Evolutionary conservation across 1,140 invertebrate genomes (phyloP), one percentile per base, ranked within the genome.

Genomic region (Amphibalanus amphitrite): DNA sequence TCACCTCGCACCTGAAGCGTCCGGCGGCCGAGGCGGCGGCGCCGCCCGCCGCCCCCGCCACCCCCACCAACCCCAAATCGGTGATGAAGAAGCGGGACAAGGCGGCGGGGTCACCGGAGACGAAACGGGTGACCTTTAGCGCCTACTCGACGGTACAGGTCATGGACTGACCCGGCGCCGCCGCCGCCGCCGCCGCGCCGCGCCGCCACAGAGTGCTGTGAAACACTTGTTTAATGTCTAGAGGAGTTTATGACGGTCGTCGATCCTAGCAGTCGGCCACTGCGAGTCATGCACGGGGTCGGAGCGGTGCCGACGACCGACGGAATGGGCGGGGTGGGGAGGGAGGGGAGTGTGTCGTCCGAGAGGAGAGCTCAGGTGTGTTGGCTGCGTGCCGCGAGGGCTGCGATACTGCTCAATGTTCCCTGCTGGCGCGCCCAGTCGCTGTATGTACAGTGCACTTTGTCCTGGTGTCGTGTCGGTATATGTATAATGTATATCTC

Each of bases 71-170:
- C 28, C 72, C 74, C 17, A 68, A 72, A n/a, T 73, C 75, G 28
- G 75, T 76, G 69, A 76, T 76, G 29, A 76, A 74, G 65, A 74
- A 73, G 26, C 74, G 75, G 33, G 72, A 73, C 26, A 30, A 71
- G 47, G 69, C 30, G 29, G 70, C 72, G 20, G 47, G 68, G n/a
- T 73, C 72, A 13, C 72, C 71, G 6, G 74, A 73, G 28, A 38
- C 71, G 28, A 40, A 73, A 1, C 29, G 75, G 10, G 75, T 76
- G 3, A 76, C 75, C 47, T 76, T 76, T 73, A 76, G 75, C 30
- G 73, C 75, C 29, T 74, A 74, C 29, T 74, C 75, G 25, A 76
- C 75, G 4, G 75, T 76, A 38, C 75, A 76, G 70, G 70, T 76
- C 33, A 73, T 76, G 75, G 73, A 76, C 26, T 71, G 47, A 59